phyloP scores from a whole-genome alignment of 2,797 vertebrate species.

The Girardinus metallicus region DNA sequence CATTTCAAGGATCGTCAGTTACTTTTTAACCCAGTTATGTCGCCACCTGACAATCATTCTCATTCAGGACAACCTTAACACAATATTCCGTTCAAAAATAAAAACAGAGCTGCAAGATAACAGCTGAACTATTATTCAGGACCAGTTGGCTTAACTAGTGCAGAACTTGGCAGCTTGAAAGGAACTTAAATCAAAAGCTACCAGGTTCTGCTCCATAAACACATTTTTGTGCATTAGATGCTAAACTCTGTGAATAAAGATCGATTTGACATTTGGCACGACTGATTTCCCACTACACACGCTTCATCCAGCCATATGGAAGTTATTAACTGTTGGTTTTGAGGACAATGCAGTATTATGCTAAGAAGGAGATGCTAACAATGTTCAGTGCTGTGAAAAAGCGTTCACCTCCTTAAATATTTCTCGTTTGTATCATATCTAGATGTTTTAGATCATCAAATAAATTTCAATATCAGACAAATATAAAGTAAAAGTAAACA shows the following conservation, averaged over 20 bases:
- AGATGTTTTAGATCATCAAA: background rate
- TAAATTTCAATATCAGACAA: background rate
- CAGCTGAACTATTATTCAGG: background rate
- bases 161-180: background rate
- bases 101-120: background rate
- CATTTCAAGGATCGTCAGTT: background rate
- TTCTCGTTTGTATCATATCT: background rate
- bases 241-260: background rate
- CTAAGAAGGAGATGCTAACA: background rate
- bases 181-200: background rate
- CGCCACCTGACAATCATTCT: background rate
- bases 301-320: background rate
- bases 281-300: conserved; percentile 2
- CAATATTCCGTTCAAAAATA: background rate
- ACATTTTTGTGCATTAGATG: background rate
- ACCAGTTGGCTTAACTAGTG: background rate
- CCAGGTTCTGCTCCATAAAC: background rate
- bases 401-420: background rate
- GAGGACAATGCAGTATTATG: conserved; percentile 22
- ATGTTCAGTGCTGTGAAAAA: background rate
- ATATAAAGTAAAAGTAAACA: background rate
- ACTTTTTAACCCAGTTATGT: background rate
- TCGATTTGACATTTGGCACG: conserved; percentile 42
- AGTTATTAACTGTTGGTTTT: background rate
- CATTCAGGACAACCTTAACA: background rate